phyloP scores from a whole-genome alignment of 1,140 invertebrate genomes.

The Brachionus angularis region DNA sequence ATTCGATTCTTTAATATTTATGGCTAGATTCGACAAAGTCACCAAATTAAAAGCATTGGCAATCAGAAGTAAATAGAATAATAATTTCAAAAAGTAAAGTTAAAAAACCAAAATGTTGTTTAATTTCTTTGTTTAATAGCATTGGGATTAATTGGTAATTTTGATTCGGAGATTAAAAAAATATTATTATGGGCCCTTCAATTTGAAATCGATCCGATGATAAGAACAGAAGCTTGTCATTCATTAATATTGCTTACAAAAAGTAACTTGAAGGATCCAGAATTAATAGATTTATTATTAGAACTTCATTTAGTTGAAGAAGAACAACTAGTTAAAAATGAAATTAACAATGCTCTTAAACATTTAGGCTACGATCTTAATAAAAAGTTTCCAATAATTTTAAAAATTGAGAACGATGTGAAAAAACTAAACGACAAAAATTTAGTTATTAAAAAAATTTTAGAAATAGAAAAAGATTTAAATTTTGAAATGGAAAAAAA shows the following conservation, averaged over 20 bases:
- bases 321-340: slow-evolving; percentile 27
- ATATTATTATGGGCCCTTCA: slow-evolving; percentile 55
- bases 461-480: slow-evolving; percentile 14
- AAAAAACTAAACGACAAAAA: slow-evolving; percentile 49
- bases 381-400: slow-evolving; percentile 56
- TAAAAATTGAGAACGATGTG: slow-evolving; percentile 56
- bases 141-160: slow-evolving; percentile 52
- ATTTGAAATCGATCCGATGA: slow-evolving; percentile 53
- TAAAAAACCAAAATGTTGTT: not conserved
- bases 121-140: slow-evolving; percentile 48
- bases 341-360: slow-evolving; percentile 51
- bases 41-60: slow-evolving; percentile 58
- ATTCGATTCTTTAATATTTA: slow-evolving; percentile 50
- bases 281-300: slow-evolving; percentile 52
- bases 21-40: slow-evolving; percentile 55
- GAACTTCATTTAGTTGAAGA: slow-evolving; percentile 54
- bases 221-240: slow-evolving; percentile 56
- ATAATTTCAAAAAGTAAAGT: not conserved
- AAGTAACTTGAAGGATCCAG: slow-evolving; percentile 48
- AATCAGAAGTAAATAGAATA: slow-evolving; percentile 53
- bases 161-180: slow-evolving; percentile 49
- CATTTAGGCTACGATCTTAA: slow-evolving; percentile 52
- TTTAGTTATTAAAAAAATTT: slow-evolving; percentile 12
- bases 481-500: slow-evolving; percentile 38
- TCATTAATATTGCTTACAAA: slow-evolving; percentile 48